Base-by-base conservation (phyloP, 2,888 invertebrate species). In the Craniophora ligustri region DNA sequence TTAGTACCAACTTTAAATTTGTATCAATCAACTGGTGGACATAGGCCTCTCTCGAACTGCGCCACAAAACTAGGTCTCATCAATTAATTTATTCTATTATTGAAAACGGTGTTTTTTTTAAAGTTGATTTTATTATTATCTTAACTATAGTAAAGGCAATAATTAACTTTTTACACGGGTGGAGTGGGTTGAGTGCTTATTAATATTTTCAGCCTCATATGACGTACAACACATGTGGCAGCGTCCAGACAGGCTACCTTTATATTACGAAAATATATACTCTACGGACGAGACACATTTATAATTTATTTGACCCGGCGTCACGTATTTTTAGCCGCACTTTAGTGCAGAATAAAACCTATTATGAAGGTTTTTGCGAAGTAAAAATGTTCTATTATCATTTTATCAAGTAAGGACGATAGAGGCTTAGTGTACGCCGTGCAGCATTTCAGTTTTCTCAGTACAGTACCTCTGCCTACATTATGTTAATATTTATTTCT, bases 301-400 rank as follows among this genome's bases (percentile, higher is more conserved):
- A 79, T 78, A 78, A 77, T 79, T 75, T 69, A 79, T 67, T 54
- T 63, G 72, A 68, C 64, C 63, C 69, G 65, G 59, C 60, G 61
- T 68, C 68, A 70, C 63, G 64, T 72, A 78, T 77, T 75, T 77
- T 76, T 50, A 53, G 44, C 36, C 40, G 16, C 21, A 26, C 14
- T 48, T 56, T 42, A 45, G 19, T 41, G 30, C 14, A 32, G 38
- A 30, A 47, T 42, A 28, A 41, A 40, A 26, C 6, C 32, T 41
- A 26, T 31, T 49, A 54, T 40, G 55, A 62, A 38, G 47, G 32
- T 60, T 40, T 26, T 41, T 26, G 30, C 26, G 15, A 34, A 21
- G 31, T 39, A 41, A 46, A 55, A 46, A 48, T 35, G 19, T 34
- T 44, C 21, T 31, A 41, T 56, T 55, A 50, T 41, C 31, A 53